Evolutionary conservation across 2,113 vertebrate species (phyloP).

Genomic region (Scophthalmus maximus): DNA sequence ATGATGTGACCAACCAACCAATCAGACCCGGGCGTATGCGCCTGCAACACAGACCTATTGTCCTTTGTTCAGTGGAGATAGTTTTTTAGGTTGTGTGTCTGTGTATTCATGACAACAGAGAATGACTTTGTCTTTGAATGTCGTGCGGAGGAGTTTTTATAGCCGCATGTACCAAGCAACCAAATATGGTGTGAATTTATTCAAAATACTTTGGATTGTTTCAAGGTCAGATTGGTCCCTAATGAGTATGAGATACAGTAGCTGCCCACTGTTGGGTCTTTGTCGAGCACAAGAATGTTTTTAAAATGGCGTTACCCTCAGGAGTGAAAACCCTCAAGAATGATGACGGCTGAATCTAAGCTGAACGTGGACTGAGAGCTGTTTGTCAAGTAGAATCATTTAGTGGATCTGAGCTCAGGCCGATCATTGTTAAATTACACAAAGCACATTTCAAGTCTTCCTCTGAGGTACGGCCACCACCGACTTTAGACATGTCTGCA

Average conservation of each 20-base stretch:
- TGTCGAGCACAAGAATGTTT: no score
- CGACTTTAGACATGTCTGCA: constrained; percentile 22
- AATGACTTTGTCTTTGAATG: neutral
- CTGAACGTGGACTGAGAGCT: neutral
- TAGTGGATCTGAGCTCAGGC: neutral
- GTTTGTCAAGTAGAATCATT: neutral
- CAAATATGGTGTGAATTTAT: constrained; percentile 25
- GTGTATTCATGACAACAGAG: constrained; percentile 1
- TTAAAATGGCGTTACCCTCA: neutral
- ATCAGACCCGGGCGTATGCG: neutral
- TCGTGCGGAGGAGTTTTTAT: neutral
- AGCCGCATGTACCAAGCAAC: constrained; percentile 20
- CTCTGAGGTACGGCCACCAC: neutral
- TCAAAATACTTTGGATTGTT: constrained; percentile 17
- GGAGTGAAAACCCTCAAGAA: neutral
- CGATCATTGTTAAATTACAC: neutral
- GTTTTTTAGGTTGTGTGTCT: neutral
- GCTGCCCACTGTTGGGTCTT: no score
- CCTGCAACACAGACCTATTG: constrained; percentile 11
- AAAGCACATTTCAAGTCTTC: constrained; percentile 11
- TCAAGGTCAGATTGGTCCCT: neutral
- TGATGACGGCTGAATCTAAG: neutral
- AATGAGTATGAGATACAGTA: neutral
- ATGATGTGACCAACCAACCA: neutral
- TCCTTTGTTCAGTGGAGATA: neutral